These are phyloP conservation scores for Myotis yumanensis DNA, from an alignment of 2,113 vertebrate genomes.

Conservation along the genomic window DNA sequence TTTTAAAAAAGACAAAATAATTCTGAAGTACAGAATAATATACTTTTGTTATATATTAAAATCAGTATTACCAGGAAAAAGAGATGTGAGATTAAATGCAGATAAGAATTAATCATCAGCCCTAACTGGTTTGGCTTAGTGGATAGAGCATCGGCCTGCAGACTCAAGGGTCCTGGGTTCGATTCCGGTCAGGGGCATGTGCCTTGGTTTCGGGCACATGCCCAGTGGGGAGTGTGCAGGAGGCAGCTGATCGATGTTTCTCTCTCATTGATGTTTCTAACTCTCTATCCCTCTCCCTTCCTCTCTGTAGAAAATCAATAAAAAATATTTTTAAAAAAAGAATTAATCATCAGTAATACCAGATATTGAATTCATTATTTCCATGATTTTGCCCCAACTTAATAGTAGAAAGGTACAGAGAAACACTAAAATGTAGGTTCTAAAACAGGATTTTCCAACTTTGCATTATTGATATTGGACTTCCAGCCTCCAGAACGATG, in stretches of 20 bases:
- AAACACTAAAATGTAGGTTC: neutral
- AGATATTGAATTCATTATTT: conserved; percentile 21
- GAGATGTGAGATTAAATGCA: neutral
- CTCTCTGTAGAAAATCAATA: too few relatives aligned
- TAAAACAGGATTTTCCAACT: neutral
- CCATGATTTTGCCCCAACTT: conserved; percentile 23
- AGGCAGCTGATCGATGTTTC: too few relatives aligned
- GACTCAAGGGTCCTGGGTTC: too few relatives aligned
- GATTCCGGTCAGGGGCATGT: too few relatives aligned
- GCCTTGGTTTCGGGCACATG: too few relatives aligned
- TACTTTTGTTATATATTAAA: neutral
- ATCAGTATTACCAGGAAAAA: conserved; percentile 34
- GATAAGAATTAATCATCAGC: conserved; percentile 45
- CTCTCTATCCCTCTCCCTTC: too few relatives aligned
- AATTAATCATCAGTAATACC: conserved; percentile 41
- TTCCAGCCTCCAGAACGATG: neutral
- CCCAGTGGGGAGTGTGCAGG: too few relatives aligned
- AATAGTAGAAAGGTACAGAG: neutral
- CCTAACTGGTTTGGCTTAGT: too few relatives aligned
- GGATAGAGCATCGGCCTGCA: too few relatives aligned
- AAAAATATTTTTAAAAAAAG: neutral
- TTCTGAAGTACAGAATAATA: neutral
- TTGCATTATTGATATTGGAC: neutral
- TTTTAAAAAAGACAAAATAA: neutral
- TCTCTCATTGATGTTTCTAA: too few relatives aligned